phyloP scores from a whole-genome alignment of 2,113 vertebrate species.

The Delphinus delphis region DNA sequence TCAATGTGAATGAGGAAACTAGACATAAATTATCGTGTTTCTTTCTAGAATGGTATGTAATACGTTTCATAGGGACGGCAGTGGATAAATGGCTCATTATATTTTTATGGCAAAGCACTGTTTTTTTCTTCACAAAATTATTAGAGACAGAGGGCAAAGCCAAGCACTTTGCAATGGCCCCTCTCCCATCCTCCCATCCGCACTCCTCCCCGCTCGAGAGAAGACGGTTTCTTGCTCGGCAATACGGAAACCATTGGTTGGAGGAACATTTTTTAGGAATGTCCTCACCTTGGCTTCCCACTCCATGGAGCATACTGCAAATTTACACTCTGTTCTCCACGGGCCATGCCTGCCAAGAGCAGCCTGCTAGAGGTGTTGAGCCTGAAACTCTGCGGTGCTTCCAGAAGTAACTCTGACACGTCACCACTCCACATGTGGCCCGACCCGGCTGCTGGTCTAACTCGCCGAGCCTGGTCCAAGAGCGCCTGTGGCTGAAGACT shows the following conservation, averaged over 20 bases:
- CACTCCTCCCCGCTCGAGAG: background rate
- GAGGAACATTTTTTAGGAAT: conserved; percentile 75
- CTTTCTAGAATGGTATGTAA: fast-evolving
- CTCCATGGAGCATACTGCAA: conserved; percentile 60
- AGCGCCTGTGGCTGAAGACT: background rate
- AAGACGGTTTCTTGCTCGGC: background rate
- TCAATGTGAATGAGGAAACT: too few species aligned
- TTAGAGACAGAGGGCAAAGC: background rate
- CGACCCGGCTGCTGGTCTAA: background rate
- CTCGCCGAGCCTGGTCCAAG: fast-evolving
- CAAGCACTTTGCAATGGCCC: background rate
- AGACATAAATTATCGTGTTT: fast-evolving
- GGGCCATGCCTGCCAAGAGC: conserved; percentile 50
- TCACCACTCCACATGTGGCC: fast-evolving
- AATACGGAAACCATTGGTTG: conserved; percentile 40
- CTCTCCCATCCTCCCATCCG: background rate
- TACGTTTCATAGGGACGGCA: background rate
- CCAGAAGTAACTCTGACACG: fast-evolving
- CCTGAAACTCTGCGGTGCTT: background rate
- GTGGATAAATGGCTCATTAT: background rate
- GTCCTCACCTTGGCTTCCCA: conserved; percentile 77
- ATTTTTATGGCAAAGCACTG: background rate
- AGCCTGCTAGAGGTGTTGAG: conserved; percentile 25
- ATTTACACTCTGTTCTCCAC: conserved; percentile 52
- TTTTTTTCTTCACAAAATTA: background rate